Base-by-base conservation (phyloP, 1,140 invertebrate genomes). In the Dysdera silvatica region DNA sequence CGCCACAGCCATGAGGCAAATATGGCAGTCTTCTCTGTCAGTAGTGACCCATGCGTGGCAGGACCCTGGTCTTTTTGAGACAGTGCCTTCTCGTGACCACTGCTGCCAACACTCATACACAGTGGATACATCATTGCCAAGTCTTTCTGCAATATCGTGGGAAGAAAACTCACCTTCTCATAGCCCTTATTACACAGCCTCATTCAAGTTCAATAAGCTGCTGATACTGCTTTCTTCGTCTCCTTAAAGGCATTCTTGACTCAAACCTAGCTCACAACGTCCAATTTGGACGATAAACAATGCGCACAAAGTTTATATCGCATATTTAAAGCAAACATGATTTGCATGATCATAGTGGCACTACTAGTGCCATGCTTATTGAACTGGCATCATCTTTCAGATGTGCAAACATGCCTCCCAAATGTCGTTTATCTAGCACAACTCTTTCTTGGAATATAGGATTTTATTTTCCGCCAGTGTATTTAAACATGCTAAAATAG, bases 221-320 rank as follows among this genome's bases (percentile, higher is more conserved):
- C 23, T 53, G 7, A 35, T 53, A 53, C 14, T 53, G 29, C 8
- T 28, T 45, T 54, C 52, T 54, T 54, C 52, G 52, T 26, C 33
- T 43, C 24, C 23, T 54, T 54, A 40, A 43, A 54, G 52, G 52
- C 29, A 43, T 54, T 54, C 52, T 54, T 40, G 52, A 35, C 29
- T 45, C 23, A 54, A 10, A 54, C n/a, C n/a, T n/a, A n/a, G n/a
- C 35, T 49, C 47, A 49, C 18, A 26, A 49, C 14, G 14, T 28
- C 14, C 3, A 49, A 49, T 49, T 26, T 49, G 5, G 29, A 24
- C 5, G 47, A 49, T 24, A 14, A 49, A 49, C 29, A 49, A 49
- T n/a, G n/a, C 35, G n/a, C n/a, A 10, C n/a, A 10, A 10, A 37
- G 8, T 37, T 37, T 37, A 10, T 37, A 10, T 37, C n/a, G 35